phyloP scores from a whole-genome alignment of 2,113 vertebrate genomes.

The Podarcis raffonei region DNA sequence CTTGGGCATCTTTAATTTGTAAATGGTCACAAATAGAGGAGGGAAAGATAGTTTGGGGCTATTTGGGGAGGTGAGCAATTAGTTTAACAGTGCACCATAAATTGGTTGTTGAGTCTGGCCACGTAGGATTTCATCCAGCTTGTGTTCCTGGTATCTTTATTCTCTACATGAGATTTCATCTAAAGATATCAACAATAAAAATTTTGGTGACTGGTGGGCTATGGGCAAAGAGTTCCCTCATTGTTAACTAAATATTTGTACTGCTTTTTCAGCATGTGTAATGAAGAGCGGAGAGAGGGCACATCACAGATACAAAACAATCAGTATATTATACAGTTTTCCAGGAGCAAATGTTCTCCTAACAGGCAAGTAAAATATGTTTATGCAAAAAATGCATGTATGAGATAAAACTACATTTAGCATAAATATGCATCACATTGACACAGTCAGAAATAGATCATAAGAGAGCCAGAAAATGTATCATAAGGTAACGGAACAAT shows the following conservation, averaged over 20 bases:
- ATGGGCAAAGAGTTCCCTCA: slow-evolving; percentile 48
- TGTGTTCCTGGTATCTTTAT: neutral
- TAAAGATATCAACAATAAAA: slow-evolving; percentile 44
- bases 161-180: slow-evolving; percentile 31
- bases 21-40: neutral
- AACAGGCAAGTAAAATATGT: slow-evolving; percentile 47
- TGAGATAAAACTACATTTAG: slow-evolving; percentile 64
- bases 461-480: slow-evolving; percentile 22
- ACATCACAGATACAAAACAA: slow-evolving; percentile 61
- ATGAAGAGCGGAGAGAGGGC: slow-evolving; percentile 48
- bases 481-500: slow-evolving; percentile 27
- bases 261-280: slow-evolving; percentile 55
- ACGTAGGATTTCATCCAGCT: neutral
- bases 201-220: slow-evolving; percentile 34
- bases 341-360: slow-evolving; percentile 53
- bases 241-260: slow-evolving; percentile 65
- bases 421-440: slow-evolving; percentile 50
- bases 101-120: slow-evolving; percentile 22
- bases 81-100: neutral
- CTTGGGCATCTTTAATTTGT: neutral
- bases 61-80: slow-evolving; percentile 14
- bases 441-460: slow-evolving; percentile 47
- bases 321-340: slow-evolving; percentile 60
- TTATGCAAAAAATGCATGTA: slow-evolving; percentile 34
- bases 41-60: neutral